phyloP scores from a whole-genome alignment of 1,140 invertebrate genomes.

The Araneus ventricosus region DNA sequence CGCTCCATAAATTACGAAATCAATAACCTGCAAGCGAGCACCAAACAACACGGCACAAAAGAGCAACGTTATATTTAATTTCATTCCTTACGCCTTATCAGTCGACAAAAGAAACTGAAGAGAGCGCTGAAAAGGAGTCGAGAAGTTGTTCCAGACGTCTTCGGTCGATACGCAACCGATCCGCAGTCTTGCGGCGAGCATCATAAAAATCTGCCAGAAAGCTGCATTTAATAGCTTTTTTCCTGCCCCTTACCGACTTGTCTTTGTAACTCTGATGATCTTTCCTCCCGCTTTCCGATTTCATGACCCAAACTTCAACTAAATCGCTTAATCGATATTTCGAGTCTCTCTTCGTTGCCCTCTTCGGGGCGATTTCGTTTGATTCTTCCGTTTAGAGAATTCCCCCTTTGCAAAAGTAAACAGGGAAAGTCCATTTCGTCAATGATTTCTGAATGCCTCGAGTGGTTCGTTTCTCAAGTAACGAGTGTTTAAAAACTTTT shows the following conservation, averaged over 20 bases:
- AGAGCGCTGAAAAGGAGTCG: not conserved
- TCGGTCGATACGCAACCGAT: not conserved
- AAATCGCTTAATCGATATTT: conserved; percentile 44
- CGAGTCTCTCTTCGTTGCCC: not conserved
- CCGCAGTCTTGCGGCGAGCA: not conserved
- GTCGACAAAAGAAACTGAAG: not conserved
- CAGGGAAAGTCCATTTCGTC: not conserved
- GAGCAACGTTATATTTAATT: not conserved
- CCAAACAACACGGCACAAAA: no score
- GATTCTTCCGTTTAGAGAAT: not conserved
- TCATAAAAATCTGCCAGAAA: conserved; percentile 36
- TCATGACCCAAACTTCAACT: conserved; percentile 21
- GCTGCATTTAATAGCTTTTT: conserved; percentile 41
- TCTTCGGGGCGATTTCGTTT: not conserved
- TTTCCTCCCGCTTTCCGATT: conserved; percentile 35
- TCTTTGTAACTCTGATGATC: conserved; percentile 6
- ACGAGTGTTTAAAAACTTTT: no score
- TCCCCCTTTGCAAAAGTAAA: not conserved
- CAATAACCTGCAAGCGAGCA: no score
- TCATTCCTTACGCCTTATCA: not conserved
- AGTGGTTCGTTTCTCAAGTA: no score
- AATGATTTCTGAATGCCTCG: not conserved
- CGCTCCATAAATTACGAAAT: no score
- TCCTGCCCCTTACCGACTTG: not conserved
- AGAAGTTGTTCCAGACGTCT: not conserved